Percentiles rank a stretch among this genome's conserved stretches.
Evolutionary conservation across 64 coral and sea anemone species (phyloP).

Genomic region (Porites australiensis): DNA sequence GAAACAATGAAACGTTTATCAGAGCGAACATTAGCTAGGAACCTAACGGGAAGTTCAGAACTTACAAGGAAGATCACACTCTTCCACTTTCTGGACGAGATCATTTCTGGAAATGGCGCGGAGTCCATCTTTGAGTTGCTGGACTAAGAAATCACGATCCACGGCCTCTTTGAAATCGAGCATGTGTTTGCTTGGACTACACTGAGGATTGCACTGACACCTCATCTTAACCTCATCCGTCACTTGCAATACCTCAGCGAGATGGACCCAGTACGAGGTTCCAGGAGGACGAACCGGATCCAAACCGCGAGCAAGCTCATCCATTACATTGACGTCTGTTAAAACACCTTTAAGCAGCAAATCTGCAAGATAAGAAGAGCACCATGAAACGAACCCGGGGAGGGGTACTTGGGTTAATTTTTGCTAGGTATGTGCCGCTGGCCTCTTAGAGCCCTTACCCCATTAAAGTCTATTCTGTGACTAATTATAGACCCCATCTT

Average conservation of each 20-base stretch:
- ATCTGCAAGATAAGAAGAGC: too few relatives aligned
- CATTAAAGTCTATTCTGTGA: too few relatives aligned
- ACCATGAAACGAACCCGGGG: too few relatives aligned
- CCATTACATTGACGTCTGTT: neutral
- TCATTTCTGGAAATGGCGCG: neutral
- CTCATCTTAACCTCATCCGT: neutral
- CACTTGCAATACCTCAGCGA: conserved; percentile 40
- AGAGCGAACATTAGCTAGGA: neutral
- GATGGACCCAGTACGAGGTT: conserved; percentile 24
- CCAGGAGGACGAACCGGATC: neutral
- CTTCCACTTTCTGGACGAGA: neutral
- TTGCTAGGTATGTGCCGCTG: too few relatives aligned
- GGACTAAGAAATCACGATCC: neutral
- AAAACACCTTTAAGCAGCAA: neutral
- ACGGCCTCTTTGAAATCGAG: neutral
- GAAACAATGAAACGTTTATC: neutral
- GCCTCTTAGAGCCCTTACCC: too few relatives aligned
- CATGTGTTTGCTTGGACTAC: neutral
- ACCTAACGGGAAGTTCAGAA: too few relatives aligned
- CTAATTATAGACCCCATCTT: too few relatives aligned
- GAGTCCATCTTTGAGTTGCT: neutral
- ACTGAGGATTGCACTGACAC: neutral
- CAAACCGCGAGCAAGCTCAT: conserved; percentile 22
- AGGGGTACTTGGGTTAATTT: too few relatives aligned
- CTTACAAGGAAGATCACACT: neutral